These are phyloP conservation scores for Meganola albula DNA, from an alignment of 2,888 invertebrate species.

Conservation along the genomic window DNA sequence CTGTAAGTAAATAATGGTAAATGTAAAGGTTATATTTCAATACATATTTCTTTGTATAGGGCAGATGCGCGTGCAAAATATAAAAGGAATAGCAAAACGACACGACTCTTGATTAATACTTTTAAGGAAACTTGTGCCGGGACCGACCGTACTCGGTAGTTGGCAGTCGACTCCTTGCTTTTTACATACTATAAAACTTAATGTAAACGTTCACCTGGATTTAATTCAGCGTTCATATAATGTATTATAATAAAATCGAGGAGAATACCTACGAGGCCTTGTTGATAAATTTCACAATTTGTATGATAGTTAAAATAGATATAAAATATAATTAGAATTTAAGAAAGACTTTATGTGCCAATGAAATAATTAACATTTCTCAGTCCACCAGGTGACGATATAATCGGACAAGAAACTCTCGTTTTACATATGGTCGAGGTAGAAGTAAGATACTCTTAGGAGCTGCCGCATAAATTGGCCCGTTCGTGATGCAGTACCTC, in stretches of 20 bases:
- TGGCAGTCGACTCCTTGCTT: slow-evolving; percentile 24
- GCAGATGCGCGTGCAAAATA: slow-evolving; percentile 54
- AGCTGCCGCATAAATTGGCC: slow-evolving; percentile 73
- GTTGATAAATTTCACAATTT: too few species aligned
- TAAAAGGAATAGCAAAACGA: slow-evolving; percentile 43
- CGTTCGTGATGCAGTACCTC: slow-evolving; percentile 76
- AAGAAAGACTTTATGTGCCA: too few species aligned
- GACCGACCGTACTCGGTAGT: slow-evolving; percentile 42
- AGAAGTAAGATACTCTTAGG: slow-evolving; percentile 72
- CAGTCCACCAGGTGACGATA: slow-evolving; percentile 58
- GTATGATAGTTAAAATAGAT: too few species aligned
- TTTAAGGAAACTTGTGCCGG: slow-evolving; percentile 62
- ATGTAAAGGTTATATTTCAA: slow-evolving; percentile 17
- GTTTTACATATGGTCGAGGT: slow-evolving; percentile 72
- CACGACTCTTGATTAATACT: slow-evolving; percentile 62
- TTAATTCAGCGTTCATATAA: slow-evolving; percentile 23
- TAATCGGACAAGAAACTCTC: slow-evolving; percentile 65
- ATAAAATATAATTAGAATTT: too few species aligned
- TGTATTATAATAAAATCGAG: slow-evolving; percentile 19
- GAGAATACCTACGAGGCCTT: too few species aligned
- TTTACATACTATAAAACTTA: slow-evolving; percentile 20
- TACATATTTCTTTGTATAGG: slow-evolving; percentile 29
- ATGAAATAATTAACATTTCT: slow-evolving; percentile 36
- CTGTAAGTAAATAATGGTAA: slow-evolving; percentile 12
- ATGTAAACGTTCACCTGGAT: slow-evolving; percentile 26